These are phyloP conservation scores for Sitophilus oryzae DNA, from an alignment of 1,140 invertebrate genomes.

Conservation along the genomic window DNA sequence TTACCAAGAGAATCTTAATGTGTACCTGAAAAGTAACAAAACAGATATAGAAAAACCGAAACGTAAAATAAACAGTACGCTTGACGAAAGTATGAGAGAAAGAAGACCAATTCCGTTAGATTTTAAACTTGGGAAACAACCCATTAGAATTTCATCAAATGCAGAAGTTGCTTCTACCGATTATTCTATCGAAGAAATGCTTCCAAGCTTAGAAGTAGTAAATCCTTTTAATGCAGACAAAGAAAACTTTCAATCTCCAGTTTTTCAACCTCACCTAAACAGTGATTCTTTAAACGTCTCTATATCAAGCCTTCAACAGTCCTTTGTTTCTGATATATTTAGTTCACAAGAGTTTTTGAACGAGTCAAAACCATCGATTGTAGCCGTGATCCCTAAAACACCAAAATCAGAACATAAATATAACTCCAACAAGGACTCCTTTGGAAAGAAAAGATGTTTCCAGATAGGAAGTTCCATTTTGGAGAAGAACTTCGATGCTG, in stretches of 20 bases:
- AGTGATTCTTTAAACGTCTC: neutral
- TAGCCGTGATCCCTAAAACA: constrained; percentile 32
- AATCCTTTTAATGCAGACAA: constrained; percentile 12
- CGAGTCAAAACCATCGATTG: constrained; percentile 27
- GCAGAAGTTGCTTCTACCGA: constrained; percentile 4
- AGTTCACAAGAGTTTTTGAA: constrained; percentile 11
- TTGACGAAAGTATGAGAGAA: too few species aligned
- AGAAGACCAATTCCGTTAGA: too few species aligned
- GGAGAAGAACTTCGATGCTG: constrained; percentile 12
- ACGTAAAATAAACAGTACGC: too few species aligned
- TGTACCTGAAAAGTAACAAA: too few species aligned
- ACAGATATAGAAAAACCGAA: too few species aligned
- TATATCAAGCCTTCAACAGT: constrained; percentile 1
- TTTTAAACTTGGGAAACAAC: too few species aligned
- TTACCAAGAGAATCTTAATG: too few species aligned
- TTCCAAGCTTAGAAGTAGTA: constrained; percentile 11
- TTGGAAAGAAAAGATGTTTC: constrained; percentile 30
- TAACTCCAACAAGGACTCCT: constrained; percentile 21
- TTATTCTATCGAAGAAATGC: constrained; percentile 19
- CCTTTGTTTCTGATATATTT: constrained; percentile 9
- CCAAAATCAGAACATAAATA: constrained; percentile 19
- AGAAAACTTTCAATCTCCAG: neutral
- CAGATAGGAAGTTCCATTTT: constrained; percentile 30
- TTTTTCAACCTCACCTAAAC: neutral
- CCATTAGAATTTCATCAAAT: neutral